These are phyloP conservation scores for Melieria crassipennis DNA, from an alignment of 2,888 invertebrate species.

Conservation along the genomic window DNA sequence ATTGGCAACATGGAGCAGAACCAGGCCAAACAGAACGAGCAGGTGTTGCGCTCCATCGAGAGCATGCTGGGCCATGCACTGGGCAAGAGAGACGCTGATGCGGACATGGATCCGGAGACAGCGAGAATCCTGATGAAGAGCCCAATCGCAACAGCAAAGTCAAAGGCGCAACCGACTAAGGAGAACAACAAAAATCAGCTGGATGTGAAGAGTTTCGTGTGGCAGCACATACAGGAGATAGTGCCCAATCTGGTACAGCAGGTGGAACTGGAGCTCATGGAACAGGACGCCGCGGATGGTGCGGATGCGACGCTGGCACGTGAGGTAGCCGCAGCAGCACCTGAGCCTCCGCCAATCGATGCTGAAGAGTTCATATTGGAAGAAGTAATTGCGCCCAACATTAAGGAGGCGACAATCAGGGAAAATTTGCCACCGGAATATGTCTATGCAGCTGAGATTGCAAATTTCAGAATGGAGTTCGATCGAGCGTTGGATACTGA, in stretches of 20 bases:
- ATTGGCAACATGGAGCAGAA: constrained; percentile 66
- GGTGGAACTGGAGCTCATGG: constrained; percentile 62
- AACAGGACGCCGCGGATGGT: constrained; percentile 31
- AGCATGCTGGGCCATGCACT: constrained; percentile 58
- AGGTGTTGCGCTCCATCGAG: constrained; percentile 59
- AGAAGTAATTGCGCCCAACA: constrained; percentile 60
- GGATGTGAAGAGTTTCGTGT: constrained; percentile 64
- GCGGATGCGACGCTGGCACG: neutral
- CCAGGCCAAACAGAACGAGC: constrained; percentile 63
- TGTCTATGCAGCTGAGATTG: constrained; percentile 53
- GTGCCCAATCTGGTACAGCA: constrained; percentile 64
- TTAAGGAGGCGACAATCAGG: constrained; percentile 52
- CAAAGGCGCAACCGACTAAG: constrained; percentile 27
- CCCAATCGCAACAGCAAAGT: constrained; percentile 56
- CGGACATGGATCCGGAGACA: constrained; percentile 54
- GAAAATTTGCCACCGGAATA: constrained; percentile 52
- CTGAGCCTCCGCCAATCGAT: constrained; percentile 45
- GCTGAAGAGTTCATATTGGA: constrained; percentile 58
- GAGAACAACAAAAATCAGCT: constrained; percentile 43
- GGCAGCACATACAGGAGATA: constrained; percentile 66
- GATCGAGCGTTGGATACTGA: constrained; percentile 47
- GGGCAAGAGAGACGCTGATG: constrained; percentile 51
- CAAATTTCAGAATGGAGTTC: constrained; percentile 53
- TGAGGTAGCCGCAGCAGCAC: constrained; percentile 25
- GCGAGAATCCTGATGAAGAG: constrained; percentile 63